phyloP scores from a whole-genome alignment of 1,140 invertebrate genomes.

The Panagrolaimus sp. region DNA sequence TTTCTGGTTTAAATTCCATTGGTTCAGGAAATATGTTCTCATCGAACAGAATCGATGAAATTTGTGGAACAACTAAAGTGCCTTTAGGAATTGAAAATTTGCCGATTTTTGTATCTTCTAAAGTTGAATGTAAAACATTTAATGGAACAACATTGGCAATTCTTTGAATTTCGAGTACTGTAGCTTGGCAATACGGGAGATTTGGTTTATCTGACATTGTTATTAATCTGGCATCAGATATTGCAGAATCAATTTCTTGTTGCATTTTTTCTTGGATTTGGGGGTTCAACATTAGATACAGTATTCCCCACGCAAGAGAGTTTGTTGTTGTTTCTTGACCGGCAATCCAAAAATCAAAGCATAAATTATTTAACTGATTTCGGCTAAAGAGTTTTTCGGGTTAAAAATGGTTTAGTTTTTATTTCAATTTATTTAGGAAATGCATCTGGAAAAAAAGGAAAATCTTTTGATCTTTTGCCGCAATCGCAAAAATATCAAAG shows the following conservation, averaged over 20 bases:
- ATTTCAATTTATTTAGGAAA: no score
- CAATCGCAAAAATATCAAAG: no score
- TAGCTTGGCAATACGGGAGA: not conserved
- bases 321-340: not conserved
- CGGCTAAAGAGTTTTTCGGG: not conserved
- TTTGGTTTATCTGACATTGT: not conserved
- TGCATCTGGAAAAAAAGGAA: no score
- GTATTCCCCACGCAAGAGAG: not conserved
- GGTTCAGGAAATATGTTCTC: not conserved
- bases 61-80: not conserved
- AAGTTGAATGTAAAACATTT: not conserved
- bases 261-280: not conserved
- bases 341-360: not conserved
- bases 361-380: not conserved
- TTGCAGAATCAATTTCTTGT: not conserved
- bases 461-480: no score
- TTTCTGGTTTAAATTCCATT: not conserved
- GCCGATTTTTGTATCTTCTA: not conserved
- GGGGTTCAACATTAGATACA: not conserved
- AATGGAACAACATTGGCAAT: not conserved
- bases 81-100: not conserved
- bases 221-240: not conserved
- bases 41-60: not conserved
- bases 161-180: not conserved
- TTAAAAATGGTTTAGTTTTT: no score